Evolutionary conservation across 2,888 invertebrate species (phyloP), one percentile per base, ranked within the genome.

Genomic region (Pyrgus malvae): DNA sequence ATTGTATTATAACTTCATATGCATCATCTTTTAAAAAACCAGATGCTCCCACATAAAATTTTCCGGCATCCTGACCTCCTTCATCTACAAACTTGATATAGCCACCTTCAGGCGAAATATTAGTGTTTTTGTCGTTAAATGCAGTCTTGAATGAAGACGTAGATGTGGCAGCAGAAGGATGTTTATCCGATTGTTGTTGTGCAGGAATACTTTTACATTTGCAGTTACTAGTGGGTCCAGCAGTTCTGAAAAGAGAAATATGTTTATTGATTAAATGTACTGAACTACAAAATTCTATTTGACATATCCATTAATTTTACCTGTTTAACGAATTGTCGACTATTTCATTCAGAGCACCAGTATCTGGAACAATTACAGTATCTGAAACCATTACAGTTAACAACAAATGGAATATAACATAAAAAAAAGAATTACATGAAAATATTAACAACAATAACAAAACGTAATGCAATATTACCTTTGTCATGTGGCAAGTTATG

Each of bases 1-100:
- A 68, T 57, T 89, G 88, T 65, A 90, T 86, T 6, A 89, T 68
- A 8, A 90, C 84, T 79, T 90, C 90, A 59, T 88, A 90, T 12
- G 76, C 80, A 46, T 86, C 77, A 58, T 86, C 74, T 66, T 80
- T 82, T 5, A 89, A 67, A 12, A 83, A 74, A 2, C 81, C 84
- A 4, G 82, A 76, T 16, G 87, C 77, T 11, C 86, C 88, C 11
- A 90, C 78, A 50, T 80, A 87, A 60, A 90, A 83, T 61, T 88
- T 84, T 1, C 80, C 83, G 5, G 80, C 64, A 46, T 81, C 84
- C 33, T 78, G 70, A 1, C 74, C 79, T 2, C 62, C 69, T 29
- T 81, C 75, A 25, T 82, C 78, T 4, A 83, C 49, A 5, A 87
- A 61, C 61, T 83, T 83, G 25, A 87, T 68, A 57, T 67, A 78